Evolutionary conservation across 2,797 vertebrate species (phyloP), one percentile per base, ranked within the genome.

Genomic region (Sebastes jordani): DNA sequence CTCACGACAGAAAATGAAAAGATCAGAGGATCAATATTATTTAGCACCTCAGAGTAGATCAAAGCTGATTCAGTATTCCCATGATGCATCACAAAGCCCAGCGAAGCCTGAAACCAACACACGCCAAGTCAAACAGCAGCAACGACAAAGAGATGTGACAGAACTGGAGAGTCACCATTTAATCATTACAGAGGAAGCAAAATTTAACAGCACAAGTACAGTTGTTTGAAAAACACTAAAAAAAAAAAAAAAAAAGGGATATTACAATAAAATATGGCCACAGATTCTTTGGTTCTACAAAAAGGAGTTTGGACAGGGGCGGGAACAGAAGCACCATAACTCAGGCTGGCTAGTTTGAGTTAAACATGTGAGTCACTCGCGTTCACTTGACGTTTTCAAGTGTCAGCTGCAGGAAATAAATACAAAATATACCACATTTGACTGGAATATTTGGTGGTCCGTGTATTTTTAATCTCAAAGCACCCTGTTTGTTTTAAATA

Each of bases 401-500:
- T 81, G 80, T 88, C 83, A 90, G 84, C 91, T 72, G 81, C 83
- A 89, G 90, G 89, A 93, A 94, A 94, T 95, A 95, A 95, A 95
- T 95, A 95, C 91, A 95, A 92, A 90, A 94, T 86, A 94, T 90
- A 94, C 94, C 95, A 95, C 94, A 93, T 93, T 90, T 87, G 88
- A 88, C 89, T 92, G 90, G 88, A 91, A 90, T 90, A 89, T 88
- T 91, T 84, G 92, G 80, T 88, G 89, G 85, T 86, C 77, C 32
- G 80, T 86, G 83, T 80, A 85, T 92, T 80, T 82, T 82, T 84
- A 82, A 92, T 92, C 88, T 91, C 82, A 92, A 91, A 94, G 94
- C 94, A 96, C 94, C 94, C 91, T 94, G 94, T 92, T 94, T 90
- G 89, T 87, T 91, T 93, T 95, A 90, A 96, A 96, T 96, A 96